Base-by-base conservation (phyloP, 2,888 invertebrate genomes). In the Aricia artaxerxes region DNA sequence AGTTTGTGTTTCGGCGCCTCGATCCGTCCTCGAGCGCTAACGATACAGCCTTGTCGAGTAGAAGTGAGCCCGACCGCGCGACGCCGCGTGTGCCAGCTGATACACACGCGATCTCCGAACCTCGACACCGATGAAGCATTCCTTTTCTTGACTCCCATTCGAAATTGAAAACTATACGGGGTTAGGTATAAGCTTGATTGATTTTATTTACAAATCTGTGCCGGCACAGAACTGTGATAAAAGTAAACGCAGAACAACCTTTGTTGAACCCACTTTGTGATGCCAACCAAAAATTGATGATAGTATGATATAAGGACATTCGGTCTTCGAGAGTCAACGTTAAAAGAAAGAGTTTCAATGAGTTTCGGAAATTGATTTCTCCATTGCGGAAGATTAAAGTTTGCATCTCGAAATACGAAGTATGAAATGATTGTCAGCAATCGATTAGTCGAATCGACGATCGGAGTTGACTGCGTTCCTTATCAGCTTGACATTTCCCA, bases 1-100 rank as follows among this genome's bases (percentile, higher is more conserved):
- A 73, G 78, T 64, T 69, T 38, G 57, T 72, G 49, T 57, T 69
- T 69, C 57, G 60, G 80, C 40, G 72, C 75, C 69, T 69, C 64
- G 61, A 77, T 79, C 78, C 69, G 76, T 61, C 81, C 73, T 73
- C 40, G 76, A 76, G 31, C 57, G 57, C 76, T 13, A 75, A 53
- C 16, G 31, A 76, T 76, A 76, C 76, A 76, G 76, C 76, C 76
- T 76, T 76, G 57, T 76, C 31, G 31, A 76, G 76, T 76, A 76
- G 35, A 76, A 76, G 57, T 76, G 75, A 75, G 76, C 76, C 76
- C 76, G 76, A 7, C 53, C 76, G 57, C 76, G 75, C 49, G 75
- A 49, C 49, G 24, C 24, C 2, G 16, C 40, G 40, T 16, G 35
- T 69, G 64, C 31, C 38, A 38, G 35, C 69, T 13, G 35, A 69